These are phyloP conservation scores for Netelia melanura DNA, from an alignment of 2,888 invertebrate genomes.

Conservation along the genomic window DNA sequence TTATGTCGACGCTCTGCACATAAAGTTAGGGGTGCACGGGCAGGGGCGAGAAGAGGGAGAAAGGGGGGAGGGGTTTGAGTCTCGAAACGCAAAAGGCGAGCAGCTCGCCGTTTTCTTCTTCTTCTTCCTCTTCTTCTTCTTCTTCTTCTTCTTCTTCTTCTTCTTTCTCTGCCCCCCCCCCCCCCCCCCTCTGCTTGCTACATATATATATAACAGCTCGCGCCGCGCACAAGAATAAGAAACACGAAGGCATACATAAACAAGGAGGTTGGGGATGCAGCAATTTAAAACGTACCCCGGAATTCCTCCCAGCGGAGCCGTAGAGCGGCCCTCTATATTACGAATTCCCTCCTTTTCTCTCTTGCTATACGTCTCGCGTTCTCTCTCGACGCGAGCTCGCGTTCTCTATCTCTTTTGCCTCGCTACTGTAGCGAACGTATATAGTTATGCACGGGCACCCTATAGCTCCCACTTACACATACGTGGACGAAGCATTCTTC, in stretches of 20 bases:
- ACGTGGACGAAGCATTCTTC: neutral
- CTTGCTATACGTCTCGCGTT: constrained; percentile 54
- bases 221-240: constrained; percentile 84
- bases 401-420: constrained; percentile 55
- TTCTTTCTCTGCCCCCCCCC: constrained; percentile 67
- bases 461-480: neutral
- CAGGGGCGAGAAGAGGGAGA: constrained; percentile 64
- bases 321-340: constrained; percentile 84
- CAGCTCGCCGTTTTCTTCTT: constrained; percentile 54
- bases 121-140: constrained; percentile 68
- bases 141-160: constrained; percentile 69
- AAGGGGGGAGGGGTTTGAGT: constrained; percentile 42
- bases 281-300: constrained; percentile 85
- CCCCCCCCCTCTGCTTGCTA: constrained; percentile 14
- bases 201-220: constrained; percentile 42
- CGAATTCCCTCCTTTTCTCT: constrained; percentile 81
- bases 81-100: constrained; percentile 59
- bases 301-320: constrained; percentile 85
- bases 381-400: constrained; percentile 52
- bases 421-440: constrained; percentile 10
- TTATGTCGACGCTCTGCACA: constrained; percentile 83
- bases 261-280: constrained; percentile 85
- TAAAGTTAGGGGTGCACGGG: constrained; percentile 81
- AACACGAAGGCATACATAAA: constrained; percentile 84
- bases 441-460: neutral